Conservation (phyloP, 2,888 invertebrate species). For the Minunthozetes semirufus region DNA sequence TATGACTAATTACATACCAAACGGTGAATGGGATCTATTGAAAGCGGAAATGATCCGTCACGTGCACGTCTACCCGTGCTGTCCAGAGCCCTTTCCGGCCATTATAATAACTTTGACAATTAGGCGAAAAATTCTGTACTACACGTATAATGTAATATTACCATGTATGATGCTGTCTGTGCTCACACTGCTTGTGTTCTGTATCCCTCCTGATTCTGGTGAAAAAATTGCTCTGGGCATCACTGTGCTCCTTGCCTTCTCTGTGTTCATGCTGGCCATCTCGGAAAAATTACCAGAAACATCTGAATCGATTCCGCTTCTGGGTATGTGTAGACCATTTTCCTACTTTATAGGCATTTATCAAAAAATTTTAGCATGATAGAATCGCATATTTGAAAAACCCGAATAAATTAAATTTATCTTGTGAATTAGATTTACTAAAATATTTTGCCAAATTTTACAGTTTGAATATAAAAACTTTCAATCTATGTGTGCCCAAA, state of each 20-base stretch:
- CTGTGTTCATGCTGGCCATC: conserved; percentile 56
- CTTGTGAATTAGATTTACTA: no score
- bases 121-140: conserved; percentile 51
- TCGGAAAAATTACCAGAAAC: conserved; percentile 57
- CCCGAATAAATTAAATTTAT: no score
- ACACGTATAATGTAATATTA: conserved; percentile 55
- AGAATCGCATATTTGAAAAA: no score
- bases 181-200: conserved; percentile 55
- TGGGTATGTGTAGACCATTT: conserved; percentile 49
- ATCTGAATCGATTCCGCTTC: conserved; percentile 55
- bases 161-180: conserved; percentile 58
- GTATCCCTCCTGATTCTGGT: conserved; percentile 54
- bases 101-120: conserved; percentile 55
- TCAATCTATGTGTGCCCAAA: no score
- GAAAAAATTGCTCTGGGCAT: conserved; percentile 56
- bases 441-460: no score
- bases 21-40: conserved; percentile 56
- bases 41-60: conserved; percentile 51
- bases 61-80: conserved; percentile 53
- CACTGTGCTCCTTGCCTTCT: conserved; percentile 55
- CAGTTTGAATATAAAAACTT: no score
- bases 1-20: conserved; percentile 54
- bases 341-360: background rate
- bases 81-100: conserved; percentile 55
- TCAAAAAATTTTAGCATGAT: background rate